Evolutionary conservation across 2,797 vertebrate genomes (phyloP), one percentile per base, ranked within the genome.

Genomic region (Eospalax fontanierii): DNA sequence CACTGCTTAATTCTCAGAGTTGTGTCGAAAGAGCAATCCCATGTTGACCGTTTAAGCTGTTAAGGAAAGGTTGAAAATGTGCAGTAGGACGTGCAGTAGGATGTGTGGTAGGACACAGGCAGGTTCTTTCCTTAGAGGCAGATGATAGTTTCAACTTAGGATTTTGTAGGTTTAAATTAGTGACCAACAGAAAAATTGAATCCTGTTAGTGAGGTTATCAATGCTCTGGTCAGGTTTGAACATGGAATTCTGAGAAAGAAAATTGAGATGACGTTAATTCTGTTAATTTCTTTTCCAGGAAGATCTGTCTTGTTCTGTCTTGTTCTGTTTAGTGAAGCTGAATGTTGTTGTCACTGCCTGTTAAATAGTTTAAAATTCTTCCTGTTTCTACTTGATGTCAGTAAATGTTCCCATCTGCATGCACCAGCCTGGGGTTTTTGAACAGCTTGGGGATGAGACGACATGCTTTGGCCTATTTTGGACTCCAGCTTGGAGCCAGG

Each of bases 401-500:
- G 76, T 91, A 78, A 94, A 86, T 98, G 93, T 94, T 80, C 84
- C 95, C 93, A 90, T 82, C 35, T 57, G 30, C 81, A 8, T 86
- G 63, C 61, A 95, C 86, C 38, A 15, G 65, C 33, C 82, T 63
- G 26, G 28, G 93, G 16, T 97, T 94, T 95, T 54, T 94, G 93
- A 97, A 93, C 96, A 97, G 97, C 96, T 97, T 98, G 95, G 93
- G 98, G 97, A 95, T 84, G 83, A 96, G 96, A 97, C 96, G 97
- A 93, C 0, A 0, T 74, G 15, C 79, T 54, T 95, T 96, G n/a
- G 26, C 74, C 91, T 87, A 93, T 91, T 97, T 87, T 90, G 18
- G 73, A 88, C 30, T 86, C 57, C 79, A 80, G 61, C 59, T 33
- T 10, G 24, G 3, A 43, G 78, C 38, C 43, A 38, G 54, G 50